Conservation (phyloP, 1,140 invertebrate genomes). For the Drosophila virilis region DNA sequence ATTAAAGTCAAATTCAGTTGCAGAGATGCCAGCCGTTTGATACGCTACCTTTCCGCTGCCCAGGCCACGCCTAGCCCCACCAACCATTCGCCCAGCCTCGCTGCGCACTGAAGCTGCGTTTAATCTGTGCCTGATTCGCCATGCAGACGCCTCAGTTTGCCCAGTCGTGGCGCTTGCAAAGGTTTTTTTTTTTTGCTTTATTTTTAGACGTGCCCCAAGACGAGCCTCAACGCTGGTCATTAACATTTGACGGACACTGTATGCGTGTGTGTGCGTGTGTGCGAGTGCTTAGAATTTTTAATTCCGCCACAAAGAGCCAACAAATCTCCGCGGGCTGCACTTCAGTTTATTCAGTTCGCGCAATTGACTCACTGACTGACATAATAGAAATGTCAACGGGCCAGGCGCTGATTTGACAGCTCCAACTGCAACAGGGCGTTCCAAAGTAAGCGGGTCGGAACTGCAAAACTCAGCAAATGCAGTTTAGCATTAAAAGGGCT, state of each 20-base stretch:
- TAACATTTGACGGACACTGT: conserved; percentile 59
- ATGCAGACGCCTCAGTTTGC: conserved; percentile 60
- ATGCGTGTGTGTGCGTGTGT: conserved; percentile 12
- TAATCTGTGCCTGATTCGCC: conserved; percentile 68
- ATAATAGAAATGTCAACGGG: conserved; percentile 80
- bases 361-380: conserved; percentile 72
- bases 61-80: conserved; percentile 6
- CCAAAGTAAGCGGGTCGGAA: not conserved
- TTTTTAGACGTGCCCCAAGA: conserved; percentile 49
- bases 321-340: not conserved
- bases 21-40: conserved; percentile 55
- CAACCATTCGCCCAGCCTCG: not conserved
- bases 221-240: conserved; percentile 56
- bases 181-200: conserved; percentile 46
- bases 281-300: conserved; percentile 68
- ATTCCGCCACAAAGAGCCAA: conserved; percentile 38
- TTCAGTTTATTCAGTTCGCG: not conserved
- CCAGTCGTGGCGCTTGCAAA: conserved; percentile 38
- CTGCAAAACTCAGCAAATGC: conserved; percentile 1
- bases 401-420: conserved; percentile 72
- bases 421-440: conserved; percentile 11
- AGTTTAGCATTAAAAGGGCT: not conserved
- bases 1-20: conserved; percentile 73
- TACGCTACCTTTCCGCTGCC: conserved; percentile 25
- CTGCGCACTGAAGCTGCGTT: conserved; percentile 26